phyloP scores from a whole-genome alignment of 2,888 invertebrate species.

The Metallyticus violacea region DNA sequence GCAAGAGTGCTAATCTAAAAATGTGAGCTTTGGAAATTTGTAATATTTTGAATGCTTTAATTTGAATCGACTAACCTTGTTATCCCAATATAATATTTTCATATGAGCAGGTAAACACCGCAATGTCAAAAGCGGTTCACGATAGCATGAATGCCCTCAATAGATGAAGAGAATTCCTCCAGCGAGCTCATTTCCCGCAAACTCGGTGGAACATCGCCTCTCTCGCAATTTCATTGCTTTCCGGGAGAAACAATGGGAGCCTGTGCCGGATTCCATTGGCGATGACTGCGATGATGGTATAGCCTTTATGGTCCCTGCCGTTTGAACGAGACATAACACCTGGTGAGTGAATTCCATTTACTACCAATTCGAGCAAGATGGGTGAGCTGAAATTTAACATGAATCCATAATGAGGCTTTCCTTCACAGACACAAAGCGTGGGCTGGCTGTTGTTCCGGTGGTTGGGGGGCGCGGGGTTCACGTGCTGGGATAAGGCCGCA shows the following conservation, averaged over 20 bases:
- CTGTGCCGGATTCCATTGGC: neutral
- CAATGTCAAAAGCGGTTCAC: neutral
- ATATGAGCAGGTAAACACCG: too few species aligned
- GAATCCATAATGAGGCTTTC: neutral
- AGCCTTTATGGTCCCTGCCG: neutral
- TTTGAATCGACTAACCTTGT: too few species aligned
- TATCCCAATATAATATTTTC: too few species aligned
- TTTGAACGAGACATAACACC: neutral
- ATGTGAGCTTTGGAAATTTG: too few species aligned
- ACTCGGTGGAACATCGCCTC: neutral
- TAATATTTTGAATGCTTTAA: too few species aligned
- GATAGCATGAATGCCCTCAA: neutral
- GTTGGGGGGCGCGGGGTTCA: neutral
- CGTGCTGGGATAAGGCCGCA: neutral
- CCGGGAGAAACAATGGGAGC: neutral
- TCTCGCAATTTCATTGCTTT: neutral
- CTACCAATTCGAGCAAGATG: neutral
- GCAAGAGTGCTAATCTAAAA: too few species aligned
- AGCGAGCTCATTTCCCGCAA: neutral
- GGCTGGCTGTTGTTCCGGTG: too few species aligned
- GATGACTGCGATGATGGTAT: neutral
- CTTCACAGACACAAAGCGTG: too few species aligned
- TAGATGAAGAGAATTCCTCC: neutral
- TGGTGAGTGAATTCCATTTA: neutral
- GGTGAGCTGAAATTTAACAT: neutral